Evolutionary conservation across 1,140 invertebrate genomes (phyloP).

Genomic region (Belonocnema kinseyi): DNA sequence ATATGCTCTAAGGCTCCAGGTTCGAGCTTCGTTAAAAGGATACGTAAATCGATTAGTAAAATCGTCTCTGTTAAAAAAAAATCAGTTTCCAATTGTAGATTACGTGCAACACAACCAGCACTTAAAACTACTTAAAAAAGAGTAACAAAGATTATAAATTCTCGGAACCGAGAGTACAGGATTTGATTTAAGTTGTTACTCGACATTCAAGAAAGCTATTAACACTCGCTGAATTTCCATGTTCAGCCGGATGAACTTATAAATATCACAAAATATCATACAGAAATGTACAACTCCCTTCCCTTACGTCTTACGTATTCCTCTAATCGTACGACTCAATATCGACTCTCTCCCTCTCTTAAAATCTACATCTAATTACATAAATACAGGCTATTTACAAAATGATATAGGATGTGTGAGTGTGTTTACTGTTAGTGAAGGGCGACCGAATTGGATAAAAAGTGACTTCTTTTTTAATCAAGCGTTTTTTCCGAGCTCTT

Average conservation of each 20-base stretch:
- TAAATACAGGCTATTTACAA: slow-evolving; percentile 75
- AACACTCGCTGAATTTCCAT: slow-evolving; percentile 11
- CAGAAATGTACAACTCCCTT: slow-evolving; percentile 65
- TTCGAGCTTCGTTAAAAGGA: slow-evolving; percentile 33
- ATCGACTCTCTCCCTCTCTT: slow-evolving; percentile 42
- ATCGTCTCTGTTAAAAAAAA: slow-evolving; percentile 27
- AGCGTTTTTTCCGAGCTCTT: no score
- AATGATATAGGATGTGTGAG: slow-evolving; percentile 43
- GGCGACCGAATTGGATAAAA: background rate
- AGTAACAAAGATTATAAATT: slow-evolving; percentile 7
- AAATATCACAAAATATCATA: slow-evolving; percentile 67
- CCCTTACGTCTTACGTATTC: slow-evolving; percentile 41
- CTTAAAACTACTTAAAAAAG: slow-evolving; percentile 22
- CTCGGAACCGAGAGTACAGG: slow-evolving; percentile 9
- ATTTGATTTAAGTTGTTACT: slow-evolving; percentile 26
- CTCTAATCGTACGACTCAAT: slow-evolving; percentile 23
- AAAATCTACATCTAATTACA: slow-evolving; percentile 70
- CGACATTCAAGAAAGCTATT: slow-evolving; percentile 19
- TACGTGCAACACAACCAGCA: slow-evolving; percentile 30
- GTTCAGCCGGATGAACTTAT: slow-evolving; percentile 46
- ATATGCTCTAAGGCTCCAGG: slow-evolving; percentile 33
- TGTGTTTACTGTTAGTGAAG: slow-evolving; percentile 35
- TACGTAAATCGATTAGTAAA: slow-evolving; percentile 33
- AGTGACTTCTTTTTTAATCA: no score
- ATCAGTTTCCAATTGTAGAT: slow-evolving; percentile 20